Base-by-base conservation (phyloP, 92 coral and sea anemone genomes). In the Zoanthus sociatus region DNA sequence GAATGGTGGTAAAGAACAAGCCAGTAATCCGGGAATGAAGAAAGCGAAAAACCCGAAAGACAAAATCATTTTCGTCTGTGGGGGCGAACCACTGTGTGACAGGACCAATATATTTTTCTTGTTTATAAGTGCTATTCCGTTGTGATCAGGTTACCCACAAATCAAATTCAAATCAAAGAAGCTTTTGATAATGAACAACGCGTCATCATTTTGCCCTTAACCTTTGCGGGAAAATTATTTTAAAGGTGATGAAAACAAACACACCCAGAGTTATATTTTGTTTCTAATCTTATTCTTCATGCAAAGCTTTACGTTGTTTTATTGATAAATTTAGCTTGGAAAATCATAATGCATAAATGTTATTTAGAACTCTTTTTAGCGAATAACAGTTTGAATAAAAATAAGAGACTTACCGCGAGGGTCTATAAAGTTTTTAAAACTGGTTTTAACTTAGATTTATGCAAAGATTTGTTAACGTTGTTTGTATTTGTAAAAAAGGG, bases 1-100 rank as follows among this genome's bases (percentile, higher is more conserved):
- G 66, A 63, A 73, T 13, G 94, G 94, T 26, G 78, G 78, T 7
- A 92, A 42, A 7, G 94, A 91, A 73, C 94, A 94, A n/a, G 92
- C 76, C 32, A 67, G 74, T 47, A 83, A 30, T 53, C 89, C 89
- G 46, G 71, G 74, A 31, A 64, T 60, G 20, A 86, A 54, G 42
- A 17, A 45, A 37, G 30, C 77, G 3, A 73, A 54, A 17, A 73
- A 37, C 3, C 2, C 54, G 15, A 73, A 6, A 73, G 5, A 4
- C 20, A 48, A 73, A 42, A 42, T 4, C 77, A 73, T 73, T 26
- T 73, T 72, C 54, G 74, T 69, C 30, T 69, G 45, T 69, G 30
- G 47, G 46, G 9, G 48, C 76, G 51, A 71, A 37, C 42, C 42
- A 37, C 42, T 37, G 42, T 37, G 42, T 37, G 42, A 37, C 42